Base-by-base conservation (phyloP, 2,888 invertebrate genomes). In the Drosophila borealis region DNA sequence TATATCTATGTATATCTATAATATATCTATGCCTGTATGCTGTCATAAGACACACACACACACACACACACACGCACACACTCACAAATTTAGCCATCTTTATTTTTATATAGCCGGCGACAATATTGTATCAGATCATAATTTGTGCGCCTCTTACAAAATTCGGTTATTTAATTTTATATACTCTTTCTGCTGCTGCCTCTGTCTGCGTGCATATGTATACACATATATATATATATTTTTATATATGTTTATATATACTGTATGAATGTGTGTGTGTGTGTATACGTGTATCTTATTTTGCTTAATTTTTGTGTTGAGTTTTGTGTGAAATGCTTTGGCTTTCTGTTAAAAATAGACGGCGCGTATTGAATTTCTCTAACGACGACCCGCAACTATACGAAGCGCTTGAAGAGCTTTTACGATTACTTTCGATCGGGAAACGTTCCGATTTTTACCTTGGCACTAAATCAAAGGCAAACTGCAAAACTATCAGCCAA, bases 331-430 rank as follows among this genome's bases (percentile, higher is more conserved):
- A 70, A 63, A 63, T 61, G 44, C 62, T 70, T 78, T 70, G 54
- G 67, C 49, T 56, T 66, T 69, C 61, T 44, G 51, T 86, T 90
- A 90, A 83, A 90, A 91, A 91, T 90, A 90, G 91, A 72, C 39
- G 29, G 76, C 64, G 71, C 81, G 90, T 90, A 90, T 90, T 90
- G 70, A 90, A 90, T 90, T 90, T 90, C 90, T 75, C 67, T 55
- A 64, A 44, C 48, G 69, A 62, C 76, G 39, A 62, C 50, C 60
- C 45, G 77, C 70, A 70, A 68, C 65, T 53, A 56, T 39, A 49
- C 50, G 46, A 74, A 79, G 61, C 67, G 46, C 49, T 25, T 4
- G 41, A 50, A 33, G 60, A 72, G 77, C 66, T 74, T 78, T 74
- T 19, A 41, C 62, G 56, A 61, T 54, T 34, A 25, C 41, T 66